Evolutionary conservation across 53 echinoderm and acorn worm genomes (phyloP).

Genomic region (Henricia sp.): DNA sequence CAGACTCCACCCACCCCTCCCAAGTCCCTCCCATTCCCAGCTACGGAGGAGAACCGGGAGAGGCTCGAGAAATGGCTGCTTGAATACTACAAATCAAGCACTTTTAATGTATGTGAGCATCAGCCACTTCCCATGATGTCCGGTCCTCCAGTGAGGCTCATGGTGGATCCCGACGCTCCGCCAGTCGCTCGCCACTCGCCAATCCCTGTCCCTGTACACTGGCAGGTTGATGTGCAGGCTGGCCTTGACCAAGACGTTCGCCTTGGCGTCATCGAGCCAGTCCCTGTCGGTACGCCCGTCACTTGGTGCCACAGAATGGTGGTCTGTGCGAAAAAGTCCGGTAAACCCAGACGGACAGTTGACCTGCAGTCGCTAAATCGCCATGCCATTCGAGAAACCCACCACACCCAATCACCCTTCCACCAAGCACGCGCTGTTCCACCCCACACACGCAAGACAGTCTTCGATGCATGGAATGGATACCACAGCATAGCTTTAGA

Average conservation of each 20-base stretch:
- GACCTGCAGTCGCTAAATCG: conserved; percentile 59
- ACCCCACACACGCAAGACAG: conserved; percentile 44
- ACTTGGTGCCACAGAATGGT: conserved; percentile 79
- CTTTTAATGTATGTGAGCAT: conserved; percentile 71
- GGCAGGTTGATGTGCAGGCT: conserved; percentile 71
- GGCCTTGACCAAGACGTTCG: conserved; percentile 76
- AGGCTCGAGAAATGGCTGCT: conserved; percentile 64
- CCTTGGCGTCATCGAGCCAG: conserved; percentile 71
- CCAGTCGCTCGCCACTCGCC: conserved; percentile 79
- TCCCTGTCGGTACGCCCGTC: conserved; percentile 57
- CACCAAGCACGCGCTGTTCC: conserved; percentile 54
- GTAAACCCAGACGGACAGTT: conserved; percentile 66
- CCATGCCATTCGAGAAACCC: conserved; percentile 58
- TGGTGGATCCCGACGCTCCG: conserved; percentile 61
- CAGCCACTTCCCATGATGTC: conserved; percentile 75
- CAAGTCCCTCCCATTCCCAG: conserved; percentile 43
- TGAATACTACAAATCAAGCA: conserved; percentile 59
- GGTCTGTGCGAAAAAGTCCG: conserved; percentile 51
- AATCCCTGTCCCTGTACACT: conserved; percentile 72
- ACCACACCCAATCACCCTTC: conserved; percentile 72
- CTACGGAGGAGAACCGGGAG: conserved; percentile 60
- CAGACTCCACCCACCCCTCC: conserved; percentile 61
- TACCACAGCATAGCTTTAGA: conserved; percentile 67
- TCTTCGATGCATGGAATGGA: conserved; percentile 67
- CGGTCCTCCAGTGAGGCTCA: conserved; percentile 57